Conservation (phyloP, 2,888 invertebrate species). For the Parnassius mnemosyne region DNA sequence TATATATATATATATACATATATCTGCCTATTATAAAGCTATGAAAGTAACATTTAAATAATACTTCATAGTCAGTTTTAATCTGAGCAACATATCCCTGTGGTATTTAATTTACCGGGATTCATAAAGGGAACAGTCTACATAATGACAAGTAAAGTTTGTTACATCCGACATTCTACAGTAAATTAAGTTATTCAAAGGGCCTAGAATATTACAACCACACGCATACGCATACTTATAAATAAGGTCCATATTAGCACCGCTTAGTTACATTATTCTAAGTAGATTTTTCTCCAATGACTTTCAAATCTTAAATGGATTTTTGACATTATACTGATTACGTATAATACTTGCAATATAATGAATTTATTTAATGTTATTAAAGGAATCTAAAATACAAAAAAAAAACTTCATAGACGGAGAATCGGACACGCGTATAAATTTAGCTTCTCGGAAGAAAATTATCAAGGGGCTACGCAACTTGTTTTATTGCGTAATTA, state of each 20-base stretch:
- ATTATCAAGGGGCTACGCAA: not conserved
- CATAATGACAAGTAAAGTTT: conserved; percentile 15
- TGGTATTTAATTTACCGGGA: conserved; percentile 18
- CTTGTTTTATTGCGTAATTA: conserved; percentile 3
- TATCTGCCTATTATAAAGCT: not conserved
- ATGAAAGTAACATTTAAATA: conserved; percentile 1
- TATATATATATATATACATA: too few relatives aligned
- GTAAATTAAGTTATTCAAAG: conserved; percentile 18
- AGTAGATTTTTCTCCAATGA: too few relatives aligned
- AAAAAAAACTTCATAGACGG: not conserved
- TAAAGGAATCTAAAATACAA: too few relatives aligned
- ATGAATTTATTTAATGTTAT: too few relatives aligned
- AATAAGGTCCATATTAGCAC: too few relatives aligned
- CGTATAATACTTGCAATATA: too few relatives aligned
- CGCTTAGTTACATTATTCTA: too few relatives aligned
- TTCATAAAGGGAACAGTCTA: conserved; percentile 6
- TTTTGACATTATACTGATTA: too few relatives aligned
- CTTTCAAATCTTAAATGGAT: too few relatives aligned
- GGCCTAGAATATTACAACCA: not conserved
- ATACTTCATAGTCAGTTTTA: not conserved
- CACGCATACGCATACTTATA: not conserved
- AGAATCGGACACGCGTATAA: not conserved
- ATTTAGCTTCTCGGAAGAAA: not conserved
- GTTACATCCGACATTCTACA: conserved; percentile 14
- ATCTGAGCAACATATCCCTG: conserved; percentile 4